Base-by-base conservation (phyloP, 2,797 vertebrate genomes). In the Esox lucius region DNA sequence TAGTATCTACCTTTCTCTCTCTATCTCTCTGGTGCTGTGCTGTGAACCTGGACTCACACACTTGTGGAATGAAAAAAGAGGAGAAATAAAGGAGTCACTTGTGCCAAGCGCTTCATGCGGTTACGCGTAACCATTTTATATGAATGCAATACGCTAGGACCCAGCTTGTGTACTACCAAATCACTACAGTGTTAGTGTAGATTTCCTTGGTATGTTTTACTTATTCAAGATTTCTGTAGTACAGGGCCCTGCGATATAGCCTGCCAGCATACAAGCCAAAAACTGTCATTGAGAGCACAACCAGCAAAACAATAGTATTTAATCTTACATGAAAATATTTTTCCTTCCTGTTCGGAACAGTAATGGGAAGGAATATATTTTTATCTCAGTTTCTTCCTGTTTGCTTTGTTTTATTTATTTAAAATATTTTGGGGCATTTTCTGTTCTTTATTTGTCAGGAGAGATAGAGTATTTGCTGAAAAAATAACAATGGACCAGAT, bases 131-230 rank as follows among this genome's bases (percentile, higher is more conserved):
- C 70, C 68, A 35, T 80, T 81, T 81, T 80, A 67, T 78, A 78
- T 84, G 59, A 80, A 79, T 59, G 56, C 68, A 64, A 66, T 84
- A 81, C 71, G 78, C 65, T 51, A 65, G 75, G 71, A 75, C 78
- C 74, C 16, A 78, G 48, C 48, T 70, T 8, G 70, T 26, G 75
- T 80, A 6, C 62, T 80, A 83, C 79, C 39, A 39, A 76, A 76
- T 83, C 51, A 78, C 24, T 56, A 59, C 61, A 15, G n/a, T 76
- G 76, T 74, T 85, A 11, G 0, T 62, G 46, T 13, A 61, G 53
- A 48, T 65, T 66, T 71, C 19, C 11, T 71, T 56, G 5, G 26
- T 1, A 19, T 53, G 24, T 16, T 2, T 39, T 39, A 56, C 67
- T 42, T 74, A 35, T 75, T 75, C 71, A 33, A 62, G 64, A 77